These are phyloP conservation scores for Litocranius walleri DNA, from an alignment of 2,113 vertebrate genomes.

Conservation along the genomic window DNA sequence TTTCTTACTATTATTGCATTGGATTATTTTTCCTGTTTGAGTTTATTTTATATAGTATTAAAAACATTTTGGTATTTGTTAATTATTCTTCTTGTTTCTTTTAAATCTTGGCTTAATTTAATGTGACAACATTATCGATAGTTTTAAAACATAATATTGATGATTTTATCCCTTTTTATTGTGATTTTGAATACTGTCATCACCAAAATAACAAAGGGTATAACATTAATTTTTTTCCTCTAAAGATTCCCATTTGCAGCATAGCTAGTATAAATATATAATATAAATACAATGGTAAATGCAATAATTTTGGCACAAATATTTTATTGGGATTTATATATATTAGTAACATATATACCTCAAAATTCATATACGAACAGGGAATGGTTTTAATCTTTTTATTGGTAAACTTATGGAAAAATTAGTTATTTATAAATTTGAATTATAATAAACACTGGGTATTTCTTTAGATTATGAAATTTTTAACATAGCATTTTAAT, in stretches of 20 bases:
- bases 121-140: neutral
- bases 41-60: neutral
- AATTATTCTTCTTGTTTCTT: neutral
- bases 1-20: neutral
- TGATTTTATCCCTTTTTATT: neutral
- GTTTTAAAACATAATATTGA: neutral
- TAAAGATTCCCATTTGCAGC: neutral
- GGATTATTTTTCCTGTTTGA: neutral
- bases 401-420: neutral
- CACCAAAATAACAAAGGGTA: neutral
- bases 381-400: neutral
- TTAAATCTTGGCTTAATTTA: conserved; percentile 6
- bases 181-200: neutral
- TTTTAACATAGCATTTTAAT: neutral
- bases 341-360: neutral
- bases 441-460: neutral
- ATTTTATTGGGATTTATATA: neutral
- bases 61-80: neutral
- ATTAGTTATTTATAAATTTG: neutral
- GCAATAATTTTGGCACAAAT: neutral
- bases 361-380: neutral
- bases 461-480: neutral
- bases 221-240: neutral
- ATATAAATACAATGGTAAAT: neutral
- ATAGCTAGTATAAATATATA: neutral